Conservation (phyloP, 2,113 vertebrate genomes). For the Suncus etruscus region DNA sequence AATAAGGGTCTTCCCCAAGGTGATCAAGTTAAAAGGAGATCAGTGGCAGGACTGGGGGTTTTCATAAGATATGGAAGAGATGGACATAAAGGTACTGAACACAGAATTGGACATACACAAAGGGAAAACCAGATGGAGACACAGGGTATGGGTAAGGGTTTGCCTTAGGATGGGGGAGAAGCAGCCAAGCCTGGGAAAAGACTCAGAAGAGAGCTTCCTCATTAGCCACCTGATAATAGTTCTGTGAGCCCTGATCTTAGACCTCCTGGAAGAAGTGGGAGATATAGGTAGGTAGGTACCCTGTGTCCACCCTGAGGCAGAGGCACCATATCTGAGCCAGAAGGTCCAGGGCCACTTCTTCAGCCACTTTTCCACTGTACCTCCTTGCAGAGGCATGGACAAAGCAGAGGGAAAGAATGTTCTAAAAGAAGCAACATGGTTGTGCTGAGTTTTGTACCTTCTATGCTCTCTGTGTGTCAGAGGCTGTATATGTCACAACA, state of each 20-base stretch:
- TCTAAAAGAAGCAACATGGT: not conserved
- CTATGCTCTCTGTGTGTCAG: too few relatives aligned
- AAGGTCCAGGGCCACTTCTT: too few relatives aligned
- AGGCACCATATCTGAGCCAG: not conserved
- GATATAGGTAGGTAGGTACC: too few relatives aligned
- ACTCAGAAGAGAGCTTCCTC: not conserved
- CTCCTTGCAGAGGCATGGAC: rapidly evolving
- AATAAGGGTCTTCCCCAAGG: not conserved
- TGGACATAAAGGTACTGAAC: not conserved
- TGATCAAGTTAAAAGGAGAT: not conserved
- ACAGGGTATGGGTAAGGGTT: too few relatives aligned
- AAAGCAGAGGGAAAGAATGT: not conserved
- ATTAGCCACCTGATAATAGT: rapidly evolving
- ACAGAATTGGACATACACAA: not conserved
- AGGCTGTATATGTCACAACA: not conserved
- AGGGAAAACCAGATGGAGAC: not conserved
- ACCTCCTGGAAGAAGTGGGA: too few relatives aligned
- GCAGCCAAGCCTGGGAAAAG: too few relatives aligned
- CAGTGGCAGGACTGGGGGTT: too few relatives aligned
- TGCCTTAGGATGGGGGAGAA: too few relatives aligned
- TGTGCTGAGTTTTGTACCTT: not conserved
- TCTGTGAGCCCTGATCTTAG: too few relatives aligned
- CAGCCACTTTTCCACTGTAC: not conserved
- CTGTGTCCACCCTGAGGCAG: not conserved
- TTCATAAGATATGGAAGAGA: too few relatives aligned